phyloP scores from a whole-genome alignment of 2,113 vertebrate species.

The Nothocercus nigrocapillus region DNA sequence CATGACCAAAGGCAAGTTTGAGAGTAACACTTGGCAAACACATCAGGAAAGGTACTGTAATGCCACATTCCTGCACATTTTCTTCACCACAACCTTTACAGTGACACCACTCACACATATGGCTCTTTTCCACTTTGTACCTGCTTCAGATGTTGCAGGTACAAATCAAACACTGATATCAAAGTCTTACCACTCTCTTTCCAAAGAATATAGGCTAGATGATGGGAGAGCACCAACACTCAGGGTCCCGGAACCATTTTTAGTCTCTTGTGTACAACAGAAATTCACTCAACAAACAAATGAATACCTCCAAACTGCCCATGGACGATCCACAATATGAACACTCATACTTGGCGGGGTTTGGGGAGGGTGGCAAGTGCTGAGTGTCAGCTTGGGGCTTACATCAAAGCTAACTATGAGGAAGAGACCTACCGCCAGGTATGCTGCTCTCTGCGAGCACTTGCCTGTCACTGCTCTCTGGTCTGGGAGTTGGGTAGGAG shows the following conservation, averaged over 20 bases:
- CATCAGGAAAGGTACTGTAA: not conserved
- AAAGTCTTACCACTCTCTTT: not conserved
- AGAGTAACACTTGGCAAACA: not conserved
- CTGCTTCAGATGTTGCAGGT: not conserved
- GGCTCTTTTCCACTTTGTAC: not conserved
- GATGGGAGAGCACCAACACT: not conserved
- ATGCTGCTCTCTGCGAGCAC: rapidly evolving
- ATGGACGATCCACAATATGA: not conserved
- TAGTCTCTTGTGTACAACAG: not conserved
- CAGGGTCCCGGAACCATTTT: not conserved
- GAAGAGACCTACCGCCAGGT: not conserved
- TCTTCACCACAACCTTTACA: not conserved
- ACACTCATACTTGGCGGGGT: rapidly evolving
- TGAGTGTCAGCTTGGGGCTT: not conserved
- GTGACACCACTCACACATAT: not conserved
- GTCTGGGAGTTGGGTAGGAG: not conserved
- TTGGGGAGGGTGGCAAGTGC: not conserved
- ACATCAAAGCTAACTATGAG: not conserved
- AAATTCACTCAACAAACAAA: not conserved
- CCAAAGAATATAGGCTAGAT: not conserved
- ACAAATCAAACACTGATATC: not conserved
- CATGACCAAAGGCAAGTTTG: rapidly evolving
- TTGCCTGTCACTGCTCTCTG: not conserved
- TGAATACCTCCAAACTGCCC: not conserved
- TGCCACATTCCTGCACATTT: not conserved